Evolutionary conservation across 2,888 invertebrate species (phyloP).

Genomic region (Icerya purchasi): DNA sequence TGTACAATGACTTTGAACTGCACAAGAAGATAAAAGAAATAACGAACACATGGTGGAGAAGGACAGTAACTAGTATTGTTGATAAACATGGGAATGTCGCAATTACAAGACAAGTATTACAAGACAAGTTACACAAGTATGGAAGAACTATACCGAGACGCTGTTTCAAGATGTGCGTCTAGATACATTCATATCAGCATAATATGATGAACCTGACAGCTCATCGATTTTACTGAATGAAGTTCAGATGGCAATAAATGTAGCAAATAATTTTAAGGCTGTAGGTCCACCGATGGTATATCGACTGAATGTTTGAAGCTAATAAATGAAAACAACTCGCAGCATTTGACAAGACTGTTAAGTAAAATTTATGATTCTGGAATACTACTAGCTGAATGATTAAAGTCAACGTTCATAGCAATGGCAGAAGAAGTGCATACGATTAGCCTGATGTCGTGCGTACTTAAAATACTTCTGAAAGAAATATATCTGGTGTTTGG

Average conservation of each 20-base stretch:
- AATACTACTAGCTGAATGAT: not conserved
- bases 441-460: not conserved
- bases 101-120: not conserved
- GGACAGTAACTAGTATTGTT: not conserved
- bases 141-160: not conserved
- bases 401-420: not conserved
- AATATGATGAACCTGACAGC: not conserved
- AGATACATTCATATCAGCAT: too few relatives aligned
- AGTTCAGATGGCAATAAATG: not conserved
- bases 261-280: not conserved
- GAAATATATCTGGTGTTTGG: not conserved
- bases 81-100: not conserved
- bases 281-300: too few relatives aligned
- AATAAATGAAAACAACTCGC: not conserved
- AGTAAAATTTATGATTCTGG: not conserved
- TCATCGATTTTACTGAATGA: not conserved
- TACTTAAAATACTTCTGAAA: not conserved
- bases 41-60: not conserved
- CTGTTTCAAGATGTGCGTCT: not conserved
- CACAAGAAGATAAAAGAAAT: not conserved
- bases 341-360: not conserved
- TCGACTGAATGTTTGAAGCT: not conserved
- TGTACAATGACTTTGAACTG: not conserved
- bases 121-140: not conserved
- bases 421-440: not conserved